Evolutionary conservation across 2,797 vertebrate species (phyloP).

Genomic region (Enteromius anoplus): DNA sequence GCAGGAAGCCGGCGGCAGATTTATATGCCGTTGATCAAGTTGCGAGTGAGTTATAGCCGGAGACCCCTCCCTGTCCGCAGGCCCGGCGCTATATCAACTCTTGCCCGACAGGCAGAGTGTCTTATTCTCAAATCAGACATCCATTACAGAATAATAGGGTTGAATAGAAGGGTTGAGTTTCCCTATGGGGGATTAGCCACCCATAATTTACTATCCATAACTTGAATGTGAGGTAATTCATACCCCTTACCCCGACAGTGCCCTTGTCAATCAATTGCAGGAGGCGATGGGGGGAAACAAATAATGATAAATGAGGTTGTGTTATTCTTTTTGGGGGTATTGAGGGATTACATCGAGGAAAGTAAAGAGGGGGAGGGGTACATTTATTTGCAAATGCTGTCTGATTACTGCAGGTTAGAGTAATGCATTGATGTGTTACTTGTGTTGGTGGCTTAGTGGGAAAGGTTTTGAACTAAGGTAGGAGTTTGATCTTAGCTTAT

Average conservation of each 20-base stretch:
- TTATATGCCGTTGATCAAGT: slow-evolving; percentile 82
- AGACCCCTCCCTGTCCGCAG: slow-evolving; percentile 82
- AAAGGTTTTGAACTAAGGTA: background rate
- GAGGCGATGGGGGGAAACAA: slow-evolving; percentile 63
- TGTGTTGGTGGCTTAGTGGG: background rate
- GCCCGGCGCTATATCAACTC: slow-evolving; percentile 89
- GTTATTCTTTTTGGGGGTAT: slow-evolving; percentile 51
- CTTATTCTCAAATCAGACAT: slow-evolving; percentile 95
- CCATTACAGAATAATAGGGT: slow-evolving; percentile 98
- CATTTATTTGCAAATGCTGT: slow-evolving; percentile 28
- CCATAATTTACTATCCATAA: slow-evolving; percentile 97
- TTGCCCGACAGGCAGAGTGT: slow-evolving; percentile 87
- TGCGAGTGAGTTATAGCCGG: slow-evolving; percentile 89
- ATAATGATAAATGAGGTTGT: slow-evolving; percentile 59
- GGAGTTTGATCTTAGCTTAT: too few relatives aligned
- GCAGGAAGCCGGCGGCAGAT: slow-evolving; percentile 69
- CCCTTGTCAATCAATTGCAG: slow-evolving; percentile 75
- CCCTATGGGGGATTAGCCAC: slow-evolving; percentile 96
- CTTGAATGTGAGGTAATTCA: slow-evolving; percentile 67
- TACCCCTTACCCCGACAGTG: slow-evolving; percentile 71
- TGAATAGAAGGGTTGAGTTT: slow-evolving; percentile 96
- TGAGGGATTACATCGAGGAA: background rate
- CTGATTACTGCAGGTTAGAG: slow-evolving; percentile 35
- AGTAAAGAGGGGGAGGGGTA: background rate
- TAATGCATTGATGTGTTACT: slow-evolving; percentile 8